A percentile compares a stretch with the other conserved stretches of the same genome.
These are phyloP conservation scores for Cynopterus brachyotis DNA, from an alignment of 2,113 vertebrate genomes.

Conservation along the genomic window DNA sequence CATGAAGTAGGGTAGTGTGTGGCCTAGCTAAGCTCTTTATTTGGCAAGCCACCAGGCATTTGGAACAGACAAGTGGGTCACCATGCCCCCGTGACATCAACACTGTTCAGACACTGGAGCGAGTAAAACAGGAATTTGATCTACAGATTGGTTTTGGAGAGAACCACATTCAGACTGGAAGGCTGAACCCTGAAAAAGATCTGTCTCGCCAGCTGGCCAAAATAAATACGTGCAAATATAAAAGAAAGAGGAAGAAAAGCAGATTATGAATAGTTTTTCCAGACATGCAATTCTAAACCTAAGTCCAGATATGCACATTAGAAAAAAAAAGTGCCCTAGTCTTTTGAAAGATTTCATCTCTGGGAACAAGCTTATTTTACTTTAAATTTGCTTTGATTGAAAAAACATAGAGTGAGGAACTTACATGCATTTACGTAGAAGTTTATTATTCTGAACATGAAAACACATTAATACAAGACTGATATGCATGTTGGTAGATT, in stretches of 20 bases:
- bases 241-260: constrained; percentile 73
- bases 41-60: constrained; percentile 68
- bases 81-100: constrained; percentile 62
- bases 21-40: constrained; percentile 60
- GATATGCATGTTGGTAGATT: background rate
- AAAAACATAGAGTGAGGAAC: background rate
- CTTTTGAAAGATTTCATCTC: constrained; percentile 65
- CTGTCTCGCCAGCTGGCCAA: constrained; percentile 79
- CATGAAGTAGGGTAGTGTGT: background rate
- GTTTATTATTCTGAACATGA: constrained; percentile 13
- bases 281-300: constrained; percentile 79
- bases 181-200: constrained; percentile 79
- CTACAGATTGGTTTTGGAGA: constrained; percentile 74
- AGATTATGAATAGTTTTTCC: constrained; percentile 77
- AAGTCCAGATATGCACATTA: constrained; percentile 68
- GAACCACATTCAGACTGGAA: constrained; percentile 71
- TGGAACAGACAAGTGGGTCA: constrained; percentile 70
- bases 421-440: background rate
- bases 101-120: constrained; percentile 64
- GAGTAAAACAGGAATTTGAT: constrained; percentile 76
- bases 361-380: constrained; percentile 55
- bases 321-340: background rate
- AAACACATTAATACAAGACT: constrained; percentile 1
- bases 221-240: constrained; percentile 74
- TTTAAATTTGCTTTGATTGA: constrained; percentile 59